A percentile compares a stretch with the other conserved stretches of the same genome.
phyloP scores from a whole-genome alignment of 2,113 vertebrate species.

The Nothobranchius kuhntae region DNA sequence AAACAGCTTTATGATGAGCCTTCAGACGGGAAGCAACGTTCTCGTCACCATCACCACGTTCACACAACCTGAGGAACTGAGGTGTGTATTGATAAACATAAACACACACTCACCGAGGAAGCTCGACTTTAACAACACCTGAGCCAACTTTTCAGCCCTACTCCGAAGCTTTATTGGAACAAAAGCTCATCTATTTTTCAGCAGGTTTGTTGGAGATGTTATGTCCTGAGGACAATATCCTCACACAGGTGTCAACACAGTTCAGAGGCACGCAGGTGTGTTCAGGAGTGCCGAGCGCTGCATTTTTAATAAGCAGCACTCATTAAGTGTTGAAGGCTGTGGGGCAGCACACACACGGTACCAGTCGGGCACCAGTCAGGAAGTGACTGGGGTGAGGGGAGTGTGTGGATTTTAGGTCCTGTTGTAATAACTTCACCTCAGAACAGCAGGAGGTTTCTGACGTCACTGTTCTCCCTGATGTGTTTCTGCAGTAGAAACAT shows the following conservation, averaged over 20 bases:
- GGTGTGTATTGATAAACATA: too few species aligned
- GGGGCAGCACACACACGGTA: background rate
- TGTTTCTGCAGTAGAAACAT: too few species aligned
- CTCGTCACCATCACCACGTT: too few species aligned
- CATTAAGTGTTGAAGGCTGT: background rate
- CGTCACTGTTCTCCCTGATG: too few species aligned
- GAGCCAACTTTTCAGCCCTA: background rate
- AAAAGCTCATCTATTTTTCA: background rate
- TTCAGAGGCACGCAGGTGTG: background rate
- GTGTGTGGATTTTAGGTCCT: background rate
- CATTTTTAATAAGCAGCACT: background rate
- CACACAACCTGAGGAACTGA: too few species aligned
- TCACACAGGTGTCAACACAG: background rate
- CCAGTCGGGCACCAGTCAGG: background rate
- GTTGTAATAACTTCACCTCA: too few species aligned
- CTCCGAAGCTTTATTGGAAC: background rate
- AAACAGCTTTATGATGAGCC: too few species aligned
- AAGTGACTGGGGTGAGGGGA: background rate
- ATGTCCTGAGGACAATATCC: background rate
- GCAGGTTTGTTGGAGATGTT: background rate
- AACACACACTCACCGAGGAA: background rate
- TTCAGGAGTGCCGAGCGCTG: background rate
- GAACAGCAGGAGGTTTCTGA: too few species aligned
- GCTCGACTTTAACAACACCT: background rate
- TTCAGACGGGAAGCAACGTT: too few species aligned